Conservation (phyloP, 2,797 vertebrate species). For the Myotis vivesi region DNA sequence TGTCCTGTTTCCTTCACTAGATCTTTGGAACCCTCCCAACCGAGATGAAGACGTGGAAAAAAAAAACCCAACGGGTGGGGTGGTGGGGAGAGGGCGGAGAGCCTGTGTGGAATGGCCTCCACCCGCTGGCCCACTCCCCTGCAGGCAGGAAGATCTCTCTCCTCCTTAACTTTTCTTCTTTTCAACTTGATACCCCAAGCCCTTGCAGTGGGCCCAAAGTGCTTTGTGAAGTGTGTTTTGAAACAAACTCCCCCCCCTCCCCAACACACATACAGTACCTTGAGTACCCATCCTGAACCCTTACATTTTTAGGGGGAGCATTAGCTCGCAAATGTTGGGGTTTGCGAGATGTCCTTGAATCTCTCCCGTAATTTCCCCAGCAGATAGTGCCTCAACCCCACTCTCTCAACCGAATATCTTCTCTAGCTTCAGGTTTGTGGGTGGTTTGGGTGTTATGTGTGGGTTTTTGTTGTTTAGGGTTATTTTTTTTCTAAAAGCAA, state of each 20-base stretch:
- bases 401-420: neutral
- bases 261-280: neutral
- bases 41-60: conserved; percentile 29
- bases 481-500: neutral
- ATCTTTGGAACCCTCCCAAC: conserved; percentile 55
- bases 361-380: neutral
- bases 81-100: neutral
- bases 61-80: neutral
- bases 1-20: neutral
- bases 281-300: neutral
- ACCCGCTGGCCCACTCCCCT: neutral
- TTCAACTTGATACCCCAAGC: neutral
- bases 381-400: neutral
- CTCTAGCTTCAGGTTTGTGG: neutral
- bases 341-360: neutral
- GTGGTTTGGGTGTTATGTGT: conserved; percentile 29
- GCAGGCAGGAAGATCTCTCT: neutral
- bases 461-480: conserved; percentile 2
- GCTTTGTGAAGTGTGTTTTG: conserved; percentile 41
- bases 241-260: neutral
- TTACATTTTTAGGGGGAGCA: neutral
- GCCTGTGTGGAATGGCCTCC: neutral
- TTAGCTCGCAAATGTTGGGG: neutral
- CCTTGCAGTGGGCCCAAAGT: neutral
- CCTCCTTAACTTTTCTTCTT: neutral